These are phyloP conservation scores for Limnodromus scolopaceus DNA, from an alignment of 2,797 vertebrate species.

Conservation along the genomic window DNA sequence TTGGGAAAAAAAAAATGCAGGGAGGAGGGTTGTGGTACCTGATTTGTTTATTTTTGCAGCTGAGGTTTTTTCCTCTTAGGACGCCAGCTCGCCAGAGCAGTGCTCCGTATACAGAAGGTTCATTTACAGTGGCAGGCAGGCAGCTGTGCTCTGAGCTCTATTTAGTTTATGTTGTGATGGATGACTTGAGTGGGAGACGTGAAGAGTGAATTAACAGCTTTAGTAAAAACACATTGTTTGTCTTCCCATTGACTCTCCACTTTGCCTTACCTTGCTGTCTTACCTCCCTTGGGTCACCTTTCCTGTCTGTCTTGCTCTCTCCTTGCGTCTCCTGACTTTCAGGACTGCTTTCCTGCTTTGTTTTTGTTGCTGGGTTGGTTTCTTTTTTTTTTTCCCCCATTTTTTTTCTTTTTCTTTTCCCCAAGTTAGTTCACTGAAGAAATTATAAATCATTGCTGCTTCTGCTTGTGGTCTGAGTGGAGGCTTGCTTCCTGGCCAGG, in stretches of 20 bases:
- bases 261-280: background rate
- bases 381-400: too few species aligned
- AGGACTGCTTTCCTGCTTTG: background rate
- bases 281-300: background rate
- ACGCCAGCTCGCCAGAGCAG: conserved; percentile 12
- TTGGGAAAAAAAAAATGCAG: background rate
- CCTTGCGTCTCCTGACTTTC: background rate
- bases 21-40: conserved; percentile 16
- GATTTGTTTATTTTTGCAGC: conserved; percentile 67
- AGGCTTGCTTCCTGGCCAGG: background rate
- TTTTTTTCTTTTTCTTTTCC: rapidly evolving
- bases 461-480: background rate
- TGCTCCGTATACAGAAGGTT: background rate
- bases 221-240: conserved; percentile 22
- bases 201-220: conserved; percentile 49
- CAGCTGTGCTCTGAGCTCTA: conserved; percentile 13
- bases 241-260: background rate
- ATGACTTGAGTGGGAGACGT: conserved; percentile 46
- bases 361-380: background rate
- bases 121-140: conserved; percentile 35
- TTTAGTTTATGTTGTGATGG: conserved; percentile 56
- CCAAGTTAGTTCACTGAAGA: background rate
- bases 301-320: background rate
- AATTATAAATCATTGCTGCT: background rate
- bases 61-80: conserved; percentile 18